Evolutionary conservation across 2,888 invertebrate species (phyloP).

Genomic region (Spisula subtruncata): DNA sequence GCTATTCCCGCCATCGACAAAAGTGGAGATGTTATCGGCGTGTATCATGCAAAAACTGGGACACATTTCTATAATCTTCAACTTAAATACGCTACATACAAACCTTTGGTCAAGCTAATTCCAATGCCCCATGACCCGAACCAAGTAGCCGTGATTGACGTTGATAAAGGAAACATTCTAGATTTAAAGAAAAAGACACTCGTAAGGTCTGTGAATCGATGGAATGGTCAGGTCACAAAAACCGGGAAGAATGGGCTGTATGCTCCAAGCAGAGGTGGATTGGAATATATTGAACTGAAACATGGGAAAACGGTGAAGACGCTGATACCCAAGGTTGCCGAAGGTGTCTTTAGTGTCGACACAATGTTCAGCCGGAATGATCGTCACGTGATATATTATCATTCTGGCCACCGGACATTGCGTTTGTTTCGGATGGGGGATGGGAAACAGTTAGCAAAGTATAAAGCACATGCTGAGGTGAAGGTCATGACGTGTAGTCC

Average conservation of each 20-base stretch:
- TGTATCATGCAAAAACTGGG: conserved; percentile 95
- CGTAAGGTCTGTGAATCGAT: conserved; percentile 95
- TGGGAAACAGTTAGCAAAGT: conserved; percentile 97
- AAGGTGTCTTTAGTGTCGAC: conserved; percentile 98
- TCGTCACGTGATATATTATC: conserved; percentile 98
- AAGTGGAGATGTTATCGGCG: conserved; percentile 95
- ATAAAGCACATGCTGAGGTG: conserved; percentile 86
- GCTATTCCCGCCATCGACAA: conserved; percentile 91
- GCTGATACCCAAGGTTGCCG: conserved; percentile 95
- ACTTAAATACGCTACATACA: conserved; percentile 86
- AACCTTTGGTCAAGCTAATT: conserved; percentile 84
- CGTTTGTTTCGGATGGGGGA: conserved; percentile 96
- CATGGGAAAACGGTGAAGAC: conserved; percentile 95
- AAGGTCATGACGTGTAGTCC: conserved; percentile 84
- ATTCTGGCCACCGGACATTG: conserved; percentile 97
- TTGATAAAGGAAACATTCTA: conserved; percentile 94
- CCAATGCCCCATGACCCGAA: conserved; percentile 88
- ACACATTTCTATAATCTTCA: conserved; percentile 88
- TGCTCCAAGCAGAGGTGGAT: conserved; percentile 96
- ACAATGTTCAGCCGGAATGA: conserved; percentile 96
- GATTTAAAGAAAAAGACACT: conserved; percentile 96
- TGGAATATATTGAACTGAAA: conserved; percentile 96
- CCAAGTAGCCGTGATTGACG: conserved; percentile 95
- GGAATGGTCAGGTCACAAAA: conserved; percentile 93
- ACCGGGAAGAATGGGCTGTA: conserved; percentile 94